Evolutionary conservation across 2,797 vertebrate genomes (phyloP).

Genomic region (Martes flavigula): DNA sequence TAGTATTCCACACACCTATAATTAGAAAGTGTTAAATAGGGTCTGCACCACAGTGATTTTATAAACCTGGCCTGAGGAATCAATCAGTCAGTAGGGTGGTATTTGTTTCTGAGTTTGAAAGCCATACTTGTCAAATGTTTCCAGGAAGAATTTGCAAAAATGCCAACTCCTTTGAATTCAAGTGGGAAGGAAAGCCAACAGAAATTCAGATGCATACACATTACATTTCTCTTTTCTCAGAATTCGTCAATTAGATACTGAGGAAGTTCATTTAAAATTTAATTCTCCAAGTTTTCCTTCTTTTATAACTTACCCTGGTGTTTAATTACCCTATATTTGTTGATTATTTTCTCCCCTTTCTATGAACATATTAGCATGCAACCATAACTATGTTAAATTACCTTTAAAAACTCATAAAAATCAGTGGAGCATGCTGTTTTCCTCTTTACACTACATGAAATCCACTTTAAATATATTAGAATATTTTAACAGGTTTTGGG

Average conservation of each 20-base stretch:
- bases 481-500: conserved; percentile 40
- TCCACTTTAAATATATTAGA: conserved; percentile 39
- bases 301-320: conserved; percentile 60
- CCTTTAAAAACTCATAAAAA: conserved; percentile 81
- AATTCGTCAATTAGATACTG: conserved; percentile 24
- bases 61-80: conserved; percentile 32
- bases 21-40: conserved; percentile 53
- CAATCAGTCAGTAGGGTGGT: background rate
- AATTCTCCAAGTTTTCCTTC: conserved; percentile 31
- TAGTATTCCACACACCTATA: conserved; percentile 27
- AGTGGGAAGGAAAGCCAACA: background rate
- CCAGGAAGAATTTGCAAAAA: conserved; percentile 38
- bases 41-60: background rate
- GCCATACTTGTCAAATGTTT: conserved; percentile 33
- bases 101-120: conserved; percentile 44
- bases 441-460: conserved; percentile 53
- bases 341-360: conserved; percentile 70
- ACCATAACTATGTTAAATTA: conserved; percentile 70
- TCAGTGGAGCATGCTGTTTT: conserved; percentile 72
- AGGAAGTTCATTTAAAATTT: conserved; percentile 48
- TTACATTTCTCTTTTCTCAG: background rate
- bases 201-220: background rate
- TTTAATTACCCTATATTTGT: conserved; percentile 69
- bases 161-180: background rate
- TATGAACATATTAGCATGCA: conserved; percentile 74